Evolutionary conservation across 2,113 vertebrate species (phyloP), one percentile per base, ranked within the genome.

Genomic region (Xiphophorus hellerii): DNA sequence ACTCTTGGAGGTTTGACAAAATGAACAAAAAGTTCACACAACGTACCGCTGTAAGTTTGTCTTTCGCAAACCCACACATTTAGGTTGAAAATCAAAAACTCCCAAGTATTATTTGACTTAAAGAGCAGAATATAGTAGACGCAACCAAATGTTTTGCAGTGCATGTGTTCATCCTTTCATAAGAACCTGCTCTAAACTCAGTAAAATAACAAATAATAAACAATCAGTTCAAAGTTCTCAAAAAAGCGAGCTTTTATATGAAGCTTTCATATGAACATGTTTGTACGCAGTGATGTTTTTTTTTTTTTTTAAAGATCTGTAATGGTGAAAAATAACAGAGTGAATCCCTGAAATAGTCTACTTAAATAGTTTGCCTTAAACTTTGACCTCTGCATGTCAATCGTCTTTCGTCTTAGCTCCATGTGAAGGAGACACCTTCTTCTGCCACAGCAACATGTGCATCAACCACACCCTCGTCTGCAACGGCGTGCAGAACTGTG

Each of bases 381-480:
- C 15, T 48, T 5, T 30, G 33, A 48, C 28, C 1, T 4, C 10
- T 37, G 35, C 3, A 37, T 30, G 14, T 30, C 30, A 54, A 17
- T 20, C 71, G 13, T 3, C 14, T 61, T 51, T 58, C 63, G n/a
- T 77, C 81, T 62, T 91, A 99, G 98, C 98, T 91, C 98, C 98
- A 12, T 99, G 98, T 90, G 95, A 94, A 64, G 92, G 92, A 74
- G 95, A 93, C 68, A 94, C 96, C 42, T 99, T 98, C 93, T 99
- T 99, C 87, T 99, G 98, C 91, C 98, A 99, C 69, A 99, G 97
- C 93, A 99, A 98, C 95, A 99, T 99, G 98, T 99, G 98, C 92
- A 99, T 99, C 93, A 99, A 99, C 88, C 95, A 95, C 88, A 98
- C 97, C 30, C 90, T 99, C 68, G 98, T 99, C 81, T 99, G 98